phyloP scores from a whole-genome alignment of 2,888 invertebrate species.

The Mesorhabditis sp. region DNA sequence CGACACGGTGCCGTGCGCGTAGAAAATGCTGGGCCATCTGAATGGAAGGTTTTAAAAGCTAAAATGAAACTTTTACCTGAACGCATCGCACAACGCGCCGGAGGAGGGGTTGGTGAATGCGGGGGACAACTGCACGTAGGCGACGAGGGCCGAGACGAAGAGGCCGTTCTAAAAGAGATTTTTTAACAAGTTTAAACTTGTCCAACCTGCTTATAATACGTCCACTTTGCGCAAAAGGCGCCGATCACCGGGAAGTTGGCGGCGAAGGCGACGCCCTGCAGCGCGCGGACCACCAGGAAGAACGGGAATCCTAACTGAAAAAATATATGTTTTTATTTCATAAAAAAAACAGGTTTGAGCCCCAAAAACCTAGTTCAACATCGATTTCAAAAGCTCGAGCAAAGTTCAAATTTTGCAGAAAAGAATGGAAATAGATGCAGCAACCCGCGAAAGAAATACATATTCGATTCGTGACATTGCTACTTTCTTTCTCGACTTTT shows the following conservation, averaged over 20 bases:
- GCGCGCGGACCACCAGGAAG: slow-evolving; percentile 41
- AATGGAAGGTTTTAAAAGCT: neutral
- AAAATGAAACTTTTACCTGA: slow-evolving; percentile 18
- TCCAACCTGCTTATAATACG: slow-evolving; percentile 52
- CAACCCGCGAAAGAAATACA: too few relatives aligned
- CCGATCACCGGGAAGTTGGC: slow-evolving; percentile 57
- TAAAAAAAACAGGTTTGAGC: slow-evolving; percentile 6
- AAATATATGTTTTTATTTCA: neutral
- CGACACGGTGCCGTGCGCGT: slow-evolving; percentile 49
- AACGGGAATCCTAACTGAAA: slow-evolving; percentile 50
- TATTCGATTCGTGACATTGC: too few relatives aligned
- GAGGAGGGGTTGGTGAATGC: slow-evolving; percentile 52
- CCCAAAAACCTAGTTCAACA: slow-evolving; percentile 8
- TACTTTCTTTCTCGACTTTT: neutral
- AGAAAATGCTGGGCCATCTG: slow-evolving; percentile 54
- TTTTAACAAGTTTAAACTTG: neutral
- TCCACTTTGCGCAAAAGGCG: slow-evolving; percentile 54
- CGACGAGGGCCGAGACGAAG: slow-evolving; percentile 54
- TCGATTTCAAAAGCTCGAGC: neutral
- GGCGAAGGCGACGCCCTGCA: slow-evolving; percentile 55
- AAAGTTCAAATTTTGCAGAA: too few relatives aligned
- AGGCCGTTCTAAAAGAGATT: slow-evolving; percentile 38
- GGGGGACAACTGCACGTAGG: slow-evolving; percentile 53
- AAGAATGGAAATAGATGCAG: too few relatives aligned
- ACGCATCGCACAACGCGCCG: slow-evolving; percentile 34